Evolutionary conservation across 2,797 vertebrate species (phyloP), one percentile per base, ranked within the genome.

Genomic region (Darevskia nairensis): DNA sequence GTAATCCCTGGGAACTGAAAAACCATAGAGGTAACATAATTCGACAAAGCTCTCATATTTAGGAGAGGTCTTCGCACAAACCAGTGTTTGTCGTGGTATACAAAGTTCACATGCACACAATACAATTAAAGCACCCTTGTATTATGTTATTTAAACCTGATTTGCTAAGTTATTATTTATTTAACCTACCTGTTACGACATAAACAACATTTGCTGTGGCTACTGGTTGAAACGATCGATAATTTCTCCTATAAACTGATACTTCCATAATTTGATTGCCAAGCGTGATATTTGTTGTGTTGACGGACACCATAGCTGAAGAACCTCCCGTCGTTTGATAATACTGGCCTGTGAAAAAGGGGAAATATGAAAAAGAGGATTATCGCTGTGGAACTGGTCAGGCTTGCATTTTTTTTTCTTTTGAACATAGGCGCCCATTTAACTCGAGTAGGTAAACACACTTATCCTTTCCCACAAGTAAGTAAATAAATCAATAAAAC

Each of bases 261-360:
- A 99, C 97, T 64, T 97, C 97, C 97, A 99, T 98, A 89, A 96
- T 59, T 0, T 98, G 98, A 41, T 97, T 96, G 15, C 98, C 98
- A 76, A 98, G 85, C 1, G 97, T 97, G 90, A 99, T 94, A 50
- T 95, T 97, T 85, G 95, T 96, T 92, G 98, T 98, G 96, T 98
- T 98, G 86, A 99, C 92, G 75, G 97, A 98, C 89, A 99, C 44
- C 6, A 46, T 96, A 3, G 91, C 97, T 71, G 98, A 98, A 72
- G 97, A 98, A 75, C 95, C 96, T 41, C 98, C 98, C 0, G 93
- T 96, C 2, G 95, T 98, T 96, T 98, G 96, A 78, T 96, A 97
- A 95, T 99, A 99, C 80, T 99, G 98, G 82, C 98, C 99, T 99
- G 91, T 44, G 88, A 94, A 92, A 84, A 90, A 4, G 50, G 35